Evolutionary conservation across 2,888 invertebrate genomes (phyloP).

Genomic region (Zygaena filipendulae): DNA sequence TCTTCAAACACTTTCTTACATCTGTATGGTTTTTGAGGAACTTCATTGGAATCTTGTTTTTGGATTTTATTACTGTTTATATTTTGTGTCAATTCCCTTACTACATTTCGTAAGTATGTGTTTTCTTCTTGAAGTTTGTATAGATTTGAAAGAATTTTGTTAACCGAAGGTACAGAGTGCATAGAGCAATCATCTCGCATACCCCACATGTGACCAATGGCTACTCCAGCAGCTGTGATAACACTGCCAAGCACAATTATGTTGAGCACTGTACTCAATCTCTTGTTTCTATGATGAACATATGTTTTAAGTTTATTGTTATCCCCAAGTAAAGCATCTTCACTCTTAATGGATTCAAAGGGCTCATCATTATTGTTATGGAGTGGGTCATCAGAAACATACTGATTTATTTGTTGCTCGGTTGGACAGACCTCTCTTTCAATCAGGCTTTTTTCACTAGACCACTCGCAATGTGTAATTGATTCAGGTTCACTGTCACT

Average conservation of each 20-base stretch:
- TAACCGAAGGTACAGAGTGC: slow-evolving; percentile 44
- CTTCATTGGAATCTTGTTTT: slow-evolving; percentile 28
- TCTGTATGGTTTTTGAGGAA: slow-evolving; percentile 32
- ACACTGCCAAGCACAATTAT: slow-evolving; percentile 58
- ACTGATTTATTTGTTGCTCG: slow-evolving; percentile 23
- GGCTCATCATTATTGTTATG: slow-evolving; percentile 21
- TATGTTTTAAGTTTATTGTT: slow-evolving; percentile 51
- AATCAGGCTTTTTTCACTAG: slow-evolving; percentile 23
- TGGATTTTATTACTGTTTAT: slow-evolving; percentile 28
- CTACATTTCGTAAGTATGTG: slow-evolving; percentile 44
- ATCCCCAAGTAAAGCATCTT: slow-evolving; percentile 40
- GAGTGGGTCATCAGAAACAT: slow-evolving; percentile 23
- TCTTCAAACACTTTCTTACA: slow-evolving; percentile 57
- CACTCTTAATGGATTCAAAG: slow-evolving; percentile 28
- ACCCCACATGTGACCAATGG: slow-evolving; percentile 64
- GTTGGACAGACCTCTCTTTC: slow-evolving; percentile 26
- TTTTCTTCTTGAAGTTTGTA: slow-evolving; percentile 64
- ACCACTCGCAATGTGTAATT: slow-evolving; percentile 28
- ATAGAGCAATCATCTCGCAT: slow-evolving; percentile 49
- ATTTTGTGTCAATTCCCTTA: slow-evolving; percentile 48
- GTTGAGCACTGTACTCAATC: slow-evolving; percentile 53
- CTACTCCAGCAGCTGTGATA: slow-evolving; percentile 58
- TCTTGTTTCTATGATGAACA: slow-evolving; percentile 57
- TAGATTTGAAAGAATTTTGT: slow-evolving; percentile 55
- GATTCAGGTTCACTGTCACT: slow-evolving; percentile 57